Evolutionary conservation across 2,113 vertebrate species (phyloP), one percentile per base, ranked within the genome.

Genomic region (Stegastes partitus): DNA sequence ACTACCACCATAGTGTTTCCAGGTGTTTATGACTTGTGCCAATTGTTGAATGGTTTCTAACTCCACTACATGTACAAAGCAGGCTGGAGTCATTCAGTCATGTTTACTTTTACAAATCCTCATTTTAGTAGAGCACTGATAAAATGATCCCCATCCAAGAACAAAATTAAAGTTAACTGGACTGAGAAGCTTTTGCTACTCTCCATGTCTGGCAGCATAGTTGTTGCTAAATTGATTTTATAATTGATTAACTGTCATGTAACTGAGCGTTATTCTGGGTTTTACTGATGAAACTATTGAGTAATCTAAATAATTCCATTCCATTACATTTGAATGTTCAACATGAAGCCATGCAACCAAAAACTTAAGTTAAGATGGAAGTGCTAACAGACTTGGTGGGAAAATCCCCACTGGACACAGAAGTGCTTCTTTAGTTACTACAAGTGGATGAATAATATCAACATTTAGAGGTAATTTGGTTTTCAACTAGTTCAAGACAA

Each of bases 21-120:
- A 55, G 37, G 19, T 54, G 19, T 50, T 50, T 50, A 19, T 18
- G 18, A 19, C 2, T 9, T 65, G 11, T 58, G 26, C 67, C 49
- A 74, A 12, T 11, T 26, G 26, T 11, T 50, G 44, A 53, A 34
- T 16, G 23, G 22, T 12, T 26, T 66, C 21, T 54, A 55, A 83
- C 50, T 72, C 71, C 61, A 57, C 22, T 21, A 2, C 15, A 54
- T 63, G 55, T 11, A 67, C 3, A 56, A 14, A 57, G 50, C 25
- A 68, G 49, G 51, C 57, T 31, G 10, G 2, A 65, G 56, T 3
- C 10, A 15, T 76, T 75, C 68, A 28, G 50, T 16, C 50, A 18
- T 62, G 53, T 69, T 74, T 45, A 6, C 31, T 45, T n/a, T 25
- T 25, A 2, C 44, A 78, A 64, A 18, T 44, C 51, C 50, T 28